phyloP scores from a whole-genome alignment of 2,113 vertebrate species.

The Neofelis nebulosa region DNA sequence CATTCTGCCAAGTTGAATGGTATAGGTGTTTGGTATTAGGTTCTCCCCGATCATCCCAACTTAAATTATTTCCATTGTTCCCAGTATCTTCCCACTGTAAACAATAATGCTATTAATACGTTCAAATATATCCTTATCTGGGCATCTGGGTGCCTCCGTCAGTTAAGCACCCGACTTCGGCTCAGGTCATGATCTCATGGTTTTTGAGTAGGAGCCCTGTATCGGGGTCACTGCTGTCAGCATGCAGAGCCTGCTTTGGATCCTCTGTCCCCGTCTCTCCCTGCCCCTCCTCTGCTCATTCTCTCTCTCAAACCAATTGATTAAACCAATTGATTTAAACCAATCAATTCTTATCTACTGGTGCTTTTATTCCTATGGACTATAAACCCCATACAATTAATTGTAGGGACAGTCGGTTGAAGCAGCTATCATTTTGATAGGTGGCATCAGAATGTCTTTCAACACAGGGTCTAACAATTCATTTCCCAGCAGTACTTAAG shows the following conservation, averaged over 20 bases:
- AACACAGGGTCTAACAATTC: background rate
- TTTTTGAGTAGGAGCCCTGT: no score
- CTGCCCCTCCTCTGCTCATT: no score
- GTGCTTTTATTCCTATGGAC: constrained; percentile 5
- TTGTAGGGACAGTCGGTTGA: background rate
- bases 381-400: background rate
- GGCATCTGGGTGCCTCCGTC: no score
- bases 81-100: background rate
- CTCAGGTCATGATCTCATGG: no score
- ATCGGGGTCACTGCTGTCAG: no score
- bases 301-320: no score
- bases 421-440: constrained; percentile 22
- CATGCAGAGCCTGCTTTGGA: no score
- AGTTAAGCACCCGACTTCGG: no score
- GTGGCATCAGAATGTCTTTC: background rate
- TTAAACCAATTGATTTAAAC: no score
- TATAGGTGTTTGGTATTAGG: background rate
- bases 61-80: background rate
- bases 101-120: background rate
- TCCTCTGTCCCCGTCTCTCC: no score
- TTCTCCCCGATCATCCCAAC: background rate
- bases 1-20: background rate
- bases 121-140: background rate
- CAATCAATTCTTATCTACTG: background rate
- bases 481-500: background rate